Evolutionary conservation across 1,140 invertebrate species (phyloP).

Genomic region (Cydia fagiglandana): DNA sequence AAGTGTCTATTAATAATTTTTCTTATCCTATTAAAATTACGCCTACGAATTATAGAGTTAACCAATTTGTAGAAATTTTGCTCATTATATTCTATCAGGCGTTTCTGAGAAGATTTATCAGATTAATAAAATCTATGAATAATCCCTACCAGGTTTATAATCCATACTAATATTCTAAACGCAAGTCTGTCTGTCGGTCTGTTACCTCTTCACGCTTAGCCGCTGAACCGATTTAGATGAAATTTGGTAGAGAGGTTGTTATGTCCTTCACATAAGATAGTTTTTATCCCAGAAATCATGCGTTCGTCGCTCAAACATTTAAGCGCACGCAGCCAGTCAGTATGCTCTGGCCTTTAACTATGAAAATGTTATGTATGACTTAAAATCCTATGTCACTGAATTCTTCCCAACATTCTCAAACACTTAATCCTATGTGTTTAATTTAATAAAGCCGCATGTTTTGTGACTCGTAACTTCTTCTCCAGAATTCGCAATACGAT

Average conservation of each 20-base stretch:
- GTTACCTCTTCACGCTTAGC: no score
- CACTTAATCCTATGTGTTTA: not conserved
- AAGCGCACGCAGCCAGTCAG: no score
- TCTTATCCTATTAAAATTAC: not conserved
- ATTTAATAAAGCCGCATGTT: not conserved
- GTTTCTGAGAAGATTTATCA: not conserved
- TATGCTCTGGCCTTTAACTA: no score
- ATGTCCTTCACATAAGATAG: no score
- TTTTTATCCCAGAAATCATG: no score
- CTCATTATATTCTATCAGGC: not conserved
- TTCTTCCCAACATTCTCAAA: not conserved
- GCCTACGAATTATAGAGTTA: not conserved
- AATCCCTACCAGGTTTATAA: not conserved
- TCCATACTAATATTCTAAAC: no score
- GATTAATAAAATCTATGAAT: not conserved
- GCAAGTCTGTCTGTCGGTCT: no score
- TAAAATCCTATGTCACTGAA: not conserved
- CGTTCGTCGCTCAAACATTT: no score
- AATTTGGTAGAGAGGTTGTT: no score
- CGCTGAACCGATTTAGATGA: no score
- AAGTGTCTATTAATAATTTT: not conserved
- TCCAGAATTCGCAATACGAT: conserved; percentile 1
- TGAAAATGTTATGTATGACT: no score
- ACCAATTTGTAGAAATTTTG: not conserved
- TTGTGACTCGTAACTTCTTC: not conserved